These are phyloP conservation scores for Brachionus asplanchnoidis DNA, from an alignment of 1,140 invertebrate genomes.

Conservation along the genomic window DNA sequence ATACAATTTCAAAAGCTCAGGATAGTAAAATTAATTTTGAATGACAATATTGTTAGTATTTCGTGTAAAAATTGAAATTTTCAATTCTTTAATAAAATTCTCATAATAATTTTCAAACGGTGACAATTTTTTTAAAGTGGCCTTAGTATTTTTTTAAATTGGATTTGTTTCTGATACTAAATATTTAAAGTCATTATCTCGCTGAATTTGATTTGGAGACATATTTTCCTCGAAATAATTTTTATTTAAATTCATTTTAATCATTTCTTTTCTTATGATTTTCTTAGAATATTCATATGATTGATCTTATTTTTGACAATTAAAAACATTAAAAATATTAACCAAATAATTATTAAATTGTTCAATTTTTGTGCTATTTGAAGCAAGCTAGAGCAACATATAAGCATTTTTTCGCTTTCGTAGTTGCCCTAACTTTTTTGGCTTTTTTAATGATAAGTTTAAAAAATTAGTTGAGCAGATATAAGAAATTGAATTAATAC, in stretches of 20 bases:
- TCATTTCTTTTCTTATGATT: not conserved
- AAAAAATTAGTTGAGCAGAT: not conserved
- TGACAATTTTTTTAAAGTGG: not conserved
- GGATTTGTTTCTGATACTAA: not conserved
- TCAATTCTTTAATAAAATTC: not conserved
- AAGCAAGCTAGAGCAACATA: not conserved
- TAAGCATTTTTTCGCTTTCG: not conserved
- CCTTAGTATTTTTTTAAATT: not conserved
- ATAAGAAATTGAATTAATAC: not conserved
- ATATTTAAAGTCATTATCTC: not conserved
- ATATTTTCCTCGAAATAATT: not conserved
- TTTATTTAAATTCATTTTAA: not conserved
- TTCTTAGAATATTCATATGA: not conserved
- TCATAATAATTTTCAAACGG: not conserved
- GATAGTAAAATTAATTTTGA: not conserved
- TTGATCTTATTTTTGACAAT: not conserved
- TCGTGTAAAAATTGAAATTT: not conserved
- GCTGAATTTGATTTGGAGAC: not conserved
- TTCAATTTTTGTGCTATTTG: not conserved
- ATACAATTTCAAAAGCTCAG: not conserved
- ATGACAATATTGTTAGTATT: not conserved
- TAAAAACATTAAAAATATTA: not conserved
- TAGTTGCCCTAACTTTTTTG: not conserved
- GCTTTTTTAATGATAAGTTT: not conserved
- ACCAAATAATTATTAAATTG: not conserved